These are phyloP conservation scores for Rhagium mordax DNA, from an alignment of 2,888 invertebrate genomes.

Conservation along the genomic window DNA sequence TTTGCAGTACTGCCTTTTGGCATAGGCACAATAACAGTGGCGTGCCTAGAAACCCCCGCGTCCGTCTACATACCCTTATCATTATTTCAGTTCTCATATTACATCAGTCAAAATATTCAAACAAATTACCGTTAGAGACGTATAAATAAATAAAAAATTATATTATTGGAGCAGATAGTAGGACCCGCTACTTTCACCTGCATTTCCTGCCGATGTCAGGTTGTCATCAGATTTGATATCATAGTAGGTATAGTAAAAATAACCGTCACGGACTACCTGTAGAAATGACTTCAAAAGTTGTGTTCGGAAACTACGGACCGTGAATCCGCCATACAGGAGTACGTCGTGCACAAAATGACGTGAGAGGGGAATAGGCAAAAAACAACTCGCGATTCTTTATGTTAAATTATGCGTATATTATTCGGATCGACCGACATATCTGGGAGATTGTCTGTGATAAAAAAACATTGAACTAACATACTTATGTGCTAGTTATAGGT, in stretches of 20 bases:
- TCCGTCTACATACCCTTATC: not conserved
- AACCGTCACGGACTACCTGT: slow-evolving; percentile 39
- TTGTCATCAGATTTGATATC: slow-evolving; percentile 34
- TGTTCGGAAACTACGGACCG: slow-evolving; percentile 32
- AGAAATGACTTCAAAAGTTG: slow-evolving; percentile 27
- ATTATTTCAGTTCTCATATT: not conserved
- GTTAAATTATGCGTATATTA: slow-evolving; percentile 3
- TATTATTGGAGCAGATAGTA: slow-evolving; percentile 36
- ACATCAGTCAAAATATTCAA: not conserved
- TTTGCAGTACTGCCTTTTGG: slow-evolving; percentile 5
- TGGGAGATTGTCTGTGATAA: not conserved
- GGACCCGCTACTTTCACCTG: slow-evolving; percentile 35
- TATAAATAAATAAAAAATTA: not conserved
- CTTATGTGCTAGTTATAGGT: not conserved
- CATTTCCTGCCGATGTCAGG: slow-evolving; percentile 30
- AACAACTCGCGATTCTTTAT: slow-evolving; percentile 16
- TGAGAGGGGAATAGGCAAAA: slow-evolving; percentile 9
- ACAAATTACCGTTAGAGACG: not conserved
- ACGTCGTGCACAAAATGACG: slow-evolving; percentile 29
- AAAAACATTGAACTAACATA: not conserved
- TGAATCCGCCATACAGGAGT: slow-evolving; percentile 33
- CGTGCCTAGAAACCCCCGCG: not conserved
- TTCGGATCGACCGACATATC: not conserved
- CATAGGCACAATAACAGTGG: not conserved
- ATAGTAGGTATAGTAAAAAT: slow-evolving; percentile 26